Evolutionary conservation across 2,797 vertebrate species (phyloP), one percentile per base, ranked within the genome.

Genomic region (Alectoris magna): DNA sequence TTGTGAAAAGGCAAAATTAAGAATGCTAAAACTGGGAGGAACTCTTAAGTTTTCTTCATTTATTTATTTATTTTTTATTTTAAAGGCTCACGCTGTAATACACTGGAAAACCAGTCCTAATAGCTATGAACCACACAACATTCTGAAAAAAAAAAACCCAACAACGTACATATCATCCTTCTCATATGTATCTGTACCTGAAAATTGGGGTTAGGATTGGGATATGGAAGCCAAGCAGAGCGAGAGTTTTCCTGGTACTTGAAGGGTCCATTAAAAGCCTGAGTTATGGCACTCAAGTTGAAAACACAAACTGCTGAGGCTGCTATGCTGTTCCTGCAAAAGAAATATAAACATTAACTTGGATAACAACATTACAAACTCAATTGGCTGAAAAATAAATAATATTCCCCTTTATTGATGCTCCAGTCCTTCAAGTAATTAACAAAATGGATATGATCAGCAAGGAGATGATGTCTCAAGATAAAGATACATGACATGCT

Each of bases 231-330:
- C 99, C 99, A 99, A 63, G 99, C 98, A 2, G 99, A 99, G 59
- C 99, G 98, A 0, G 99, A 99, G 97, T 99, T 99, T 96, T 99
- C 99, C 97, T 99, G 99, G 96, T 98, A 99, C 97, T 99, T 99
- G 98, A 99, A 99, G 78, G 99, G 99, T 69, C 99, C 99, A 3
- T 98, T 98, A 97, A 99, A 99, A 84, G 98, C 98, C 94, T 99
- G 99, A 8, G 98, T 98, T 96, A 99, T 97, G 95, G 99, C 98
- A 23, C 98, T 99, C 97, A 99, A 98, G 96, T 99, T 99, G 98
- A 99, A 99, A 97, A 98, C 98, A 84, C 99, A 99, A 95, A 99
- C 99, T 24, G 99, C 99, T 3, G 99, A 99, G 5, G 99, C 99
- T 10, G 99, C 99, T 69, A 99, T 99, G 97, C 99, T 99, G 98